These are phyloP conservation scores for Conchocele bisecta DNA, from an alignment of 2,888 invertebrate genomes.

Conservation along the genomic window DNA sequence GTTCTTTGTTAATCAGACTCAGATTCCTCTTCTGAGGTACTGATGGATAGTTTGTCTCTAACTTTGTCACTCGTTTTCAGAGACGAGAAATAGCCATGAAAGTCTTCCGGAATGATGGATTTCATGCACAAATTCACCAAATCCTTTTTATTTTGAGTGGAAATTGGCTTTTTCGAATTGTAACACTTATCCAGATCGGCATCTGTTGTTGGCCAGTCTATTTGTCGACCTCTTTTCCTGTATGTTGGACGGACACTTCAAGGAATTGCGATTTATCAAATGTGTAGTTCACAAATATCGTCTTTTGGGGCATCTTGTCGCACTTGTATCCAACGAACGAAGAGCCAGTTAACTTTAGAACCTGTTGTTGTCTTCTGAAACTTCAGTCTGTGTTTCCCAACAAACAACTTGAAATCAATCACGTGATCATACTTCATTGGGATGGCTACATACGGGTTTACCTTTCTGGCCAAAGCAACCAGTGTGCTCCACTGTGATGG, in stretches of 20 bases:
- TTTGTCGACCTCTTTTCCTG: neutral
- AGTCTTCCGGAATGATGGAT: conserved; percentile 4
- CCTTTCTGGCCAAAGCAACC: too few relatives aligned
- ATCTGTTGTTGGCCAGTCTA: neutral
- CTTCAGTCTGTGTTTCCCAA: neutral
- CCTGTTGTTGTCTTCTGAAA: neutral
- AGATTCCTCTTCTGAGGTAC: neutral
- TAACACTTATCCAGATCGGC: too few relatives aligned
- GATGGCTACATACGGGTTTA: too few relatives aligned
- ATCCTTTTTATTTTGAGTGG: conserved; percentile 13
- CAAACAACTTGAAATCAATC: conserved; percentile 7
- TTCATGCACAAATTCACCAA: neutral
- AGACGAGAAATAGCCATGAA: neutral
- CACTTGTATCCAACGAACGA: conserved; percentile 6
- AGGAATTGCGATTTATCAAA: conserved; percentile 3
- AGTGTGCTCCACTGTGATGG: too few relatives aligned
- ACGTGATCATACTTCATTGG: too few relatives aligned
- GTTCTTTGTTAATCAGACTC: neutral
- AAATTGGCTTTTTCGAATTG: neutral
- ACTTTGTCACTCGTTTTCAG: neutral
- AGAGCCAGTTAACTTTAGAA: conserved; percentile 3
- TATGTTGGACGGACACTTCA: neutral
- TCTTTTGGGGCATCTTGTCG: neutral
- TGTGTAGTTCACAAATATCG: too few relatives aligned
- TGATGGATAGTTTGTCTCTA: conserved; percentile 7